Evolutionary conservation across 2,113 vertebrate species (phyloP), one percentile per base, ranked within the genome.

Genomic region (Oncorhynchus clarkii): DNA sequence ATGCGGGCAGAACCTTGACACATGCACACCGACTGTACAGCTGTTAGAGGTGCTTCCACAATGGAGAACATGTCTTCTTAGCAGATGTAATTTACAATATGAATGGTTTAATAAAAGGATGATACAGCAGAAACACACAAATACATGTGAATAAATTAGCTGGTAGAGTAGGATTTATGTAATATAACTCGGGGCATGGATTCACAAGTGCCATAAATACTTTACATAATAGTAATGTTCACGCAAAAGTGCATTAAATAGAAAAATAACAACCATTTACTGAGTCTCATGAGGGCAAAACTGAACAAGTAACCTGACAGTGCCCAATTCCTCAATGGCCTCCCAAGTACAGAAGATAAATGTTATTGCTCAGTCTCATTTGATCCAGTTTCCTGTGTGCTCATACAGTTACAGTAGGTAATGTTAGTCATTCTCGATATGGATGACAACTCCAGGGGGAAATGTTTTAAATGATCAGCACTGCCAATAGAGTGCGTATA

Each of bases 391-490:
- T 45, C 39, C 3, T 45, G 39, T 45, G 39, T 45, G 2, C 39
- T 11, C 39, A 45, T 45, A 12, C 39, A 45, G 39, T n/a, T 24
- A 7, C 34, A 6, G 34, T 34, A 64, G 22, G 13, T 31, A 14
- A 24, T 77, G 71, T 65, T 2, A 62, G 59, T 62, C n/a, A 62
- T 62, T 22, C 67, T 71, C 67, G 66, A 72, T 78, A 80, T 79
- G 54, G 64, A 73, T 76, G 73, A 74, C 62, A 75, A 13, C n/a
- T 59, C 39, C 48, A 24, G 20, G 11, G 59, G 59, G n/a, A 22
- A 62, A 62, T 3, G 6, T 7, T 1, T 45, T 13, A 22, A 62
- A n/a, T 9, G 24, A 45, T 51, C 29, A 54, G 39, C 29, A 71
- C 16, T 49, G 24, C 26, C 67, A 71, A 70, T 6, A 69, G 31